Base-by-base conservation (phyloP, 2,888 invertebrate species). In the Drosophila demipolita region DNA sequence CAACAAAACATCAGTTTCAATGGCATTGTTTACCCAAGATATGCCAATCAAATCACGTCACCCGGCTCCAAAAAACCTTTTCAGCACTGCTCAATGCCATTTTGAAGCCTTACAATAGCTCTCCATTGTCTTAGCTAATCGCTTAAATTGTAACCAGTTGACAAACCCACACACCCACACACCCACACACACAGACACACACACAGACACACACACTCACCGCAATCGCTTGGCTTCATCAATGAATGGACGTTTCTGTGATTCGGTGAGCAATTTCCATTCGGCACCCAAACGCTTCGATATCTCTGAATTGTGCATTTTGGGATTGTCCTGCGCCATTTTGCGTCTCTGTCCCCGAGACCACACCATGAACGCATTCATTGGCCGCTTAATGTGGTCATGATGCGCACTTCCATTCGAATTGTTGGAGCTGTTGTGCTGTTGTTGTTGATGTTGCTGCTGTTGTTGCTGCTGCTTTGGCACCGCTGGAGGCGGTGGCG, bases 291-390 rank as follows among this genome's bases (percentile, higher is more conserved):
- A 94, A 60, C 93, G 94, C 92, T 98, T 99, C 58, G 97, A 97
- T 83, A 99, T 98, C 93, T 97, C 97, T 0, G 96, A 96, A 91
- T 97, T 97, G 93, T 97, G 97, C 97, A 97, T 97, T 93, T 97
- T 98, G 85, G 98, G 98, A 93, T 98, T 98, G 90, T 98, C 98
- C 94, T 97, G 95, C 1, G 98, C 98, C 93, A 99, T 98, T 94
- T 98, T 98, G 73, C 98, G 95, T 50, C 98, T 94, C 93, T 98
- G 98, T 59, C 98, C 97, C 60, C 98, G 94, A 36, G 98, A 98
- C 98, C 98, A 98, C 26, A 93, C 98, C 98, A 99, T 99, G 94
- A 99, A 99, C 1, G 99, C 98, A 94, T 99, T 99, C 99, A 99
- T 99, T 45, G 99, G 99, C 66, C 99, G 94, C 93, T 99, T 99